Conservation (phyloP, 2,797 vertebrate species). For the Nyctalus aviator region DNA sequence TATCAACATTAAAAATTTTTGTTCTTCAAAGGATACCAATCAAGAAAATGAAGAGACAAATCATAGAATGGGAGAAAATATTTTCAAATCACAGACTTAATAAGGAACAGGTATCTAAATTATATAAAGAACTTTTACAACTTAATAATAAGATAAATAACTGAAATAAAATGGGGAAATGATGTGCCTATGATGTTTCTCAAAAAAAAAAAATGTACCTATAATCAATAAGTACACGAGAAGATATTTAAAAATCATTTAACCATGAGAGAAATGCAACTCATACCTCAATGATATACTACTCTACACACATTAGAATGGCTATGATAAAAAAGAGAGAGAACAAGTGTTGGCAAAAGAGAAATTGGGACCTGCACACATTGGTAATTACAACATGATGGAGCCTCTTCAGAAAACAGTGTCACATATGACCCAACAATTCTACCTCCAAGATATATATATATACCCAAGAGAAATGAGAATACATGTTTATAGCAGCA, state of each 20-base stretch:
- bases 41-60: not conserved
- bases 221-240: not conserved
- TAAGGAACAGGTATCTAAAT: not conserved
- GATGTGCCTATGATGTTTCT: not conserved
- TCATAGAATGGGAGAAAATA: not conserved
- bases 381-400: not conserved
- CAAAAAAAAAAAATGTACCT: constrained; percentile 7
- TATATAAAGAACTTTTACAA: not conserved
- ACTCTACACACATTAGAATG: not conserved
- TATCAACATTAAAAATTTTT: not conserved
- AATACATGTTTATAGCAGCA: not conserved
- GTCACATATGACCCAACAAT: not conserved
- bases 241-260: not conserved
- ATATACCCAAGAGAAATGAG: not conserved
- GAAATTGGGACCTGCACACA: not conserved
- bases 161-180: not conserved
- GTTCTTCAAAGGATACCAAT: not conserved
- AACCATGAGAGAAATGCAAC: not conserved
- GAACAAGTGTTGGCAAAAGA: not conserved
- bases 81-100: not conserved
- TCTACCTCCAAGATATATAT: not conserved
- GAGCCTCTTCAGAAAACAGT: not conserved
- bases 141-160: not conserved
- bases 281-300: not conserved
- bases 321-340: not conserved